Base-by-base conservation (phyloP, 2,113 vertebrate genomes). In the Siphamia tubifer region DNA sequence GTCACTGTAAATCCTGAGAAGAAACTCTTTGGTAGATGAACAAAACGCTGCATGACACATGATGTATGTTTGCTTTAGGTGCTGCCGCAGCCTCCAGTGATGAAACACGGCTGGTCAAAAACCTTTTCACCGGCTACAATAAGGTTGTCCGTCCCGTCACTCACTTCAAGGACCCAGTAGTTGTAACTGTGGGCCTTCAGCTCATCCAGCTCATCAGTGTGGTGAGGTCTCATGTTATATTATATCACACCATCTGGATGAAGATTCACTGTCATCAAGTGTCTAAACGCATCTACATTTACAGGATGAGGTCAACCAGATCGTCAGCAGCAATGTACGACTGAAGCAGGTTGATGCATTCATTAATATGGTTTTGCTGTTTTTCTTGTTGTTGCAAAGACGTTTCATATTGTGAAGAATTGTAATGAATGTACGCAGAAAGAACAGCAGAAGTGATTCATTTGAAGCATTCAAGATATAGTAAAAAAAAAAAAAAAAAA, bases 201-300 rank as follows among this genome's bases (percentile, higher is more conserved):
- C 95, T 99, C 78, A 98, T 99, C 65, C 97, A 99, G 87, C 95
- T 99, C 47, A 99, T 99, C 89, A 98, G 92, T 0, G 97, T 99
- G 96, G 97, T 97, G 92, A 44, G 76, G 17, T 23, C 36, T 60
- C 61, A 28, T 6, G 30, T 27, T 34, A n/a, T 32, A 13, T 13
- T 12, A 13, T 12, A 13, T 64, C 52, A 10, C 7, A 27, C 24
- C 10, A 27, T 49, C 9, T 48, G 25, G 11, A 31, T 16, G 17
- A 23, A 47, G 5, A 43, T 17, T 55, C n/a, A 47, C 34, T 39
- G 19, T 79, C 32, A 47, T 31, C 71, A 44, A 8, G 40, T 63
- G 49, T 73, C 44, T 69, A 6, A 74, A 52, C 17, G 27, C 40
- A 64, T 71, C 56, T 19, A 5, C 82, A 31, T 61, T 43, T 12